Evolutionary conservation across 2,888 invertebrate genomes (phyloP).

Genomic region (Epirrhoe tristata): DNA sequence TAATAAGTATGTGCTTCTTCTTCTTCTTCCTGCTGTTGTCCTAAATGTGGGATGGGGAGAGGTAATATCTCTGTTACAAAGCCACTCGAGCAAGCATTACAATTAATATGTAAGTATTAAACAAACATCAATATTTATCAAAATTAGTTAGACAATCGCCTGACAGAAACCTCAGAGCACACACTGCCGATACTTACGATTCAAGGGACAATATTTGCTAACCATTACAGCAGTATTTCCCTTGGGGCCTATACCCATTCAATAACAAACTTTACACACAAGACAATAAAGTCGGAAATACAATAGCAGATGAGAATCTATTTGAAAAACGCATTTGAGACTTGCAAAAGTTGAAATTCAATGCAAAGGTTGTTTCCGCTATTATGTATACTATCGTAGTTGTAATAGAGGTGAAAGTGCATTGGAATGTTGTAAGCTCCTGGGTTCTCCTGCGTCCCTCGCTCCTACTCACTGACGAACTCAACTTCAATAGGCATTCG

Average conservation of each 20-base stretch:
- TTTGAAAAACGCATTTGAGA: slow-evolving; percentile 8
- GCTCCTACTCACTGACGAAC: slow-evolving; percentile 3
- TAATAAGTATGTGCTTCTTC: too few species aligned
- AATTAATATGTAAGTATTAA: not conserved
- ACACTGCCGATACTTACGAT: slow-evolving; percentile 20
- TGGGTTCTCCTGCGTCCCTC: slow-evolving; percentile 13
- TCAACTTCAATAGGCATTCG: not conserved
- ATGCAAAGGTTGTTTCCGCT: not conserved
- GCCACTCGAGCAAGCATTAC: not conserved
- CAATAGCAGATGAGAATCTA: not conserved
- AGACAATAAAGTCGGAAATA: slow-evolving; percentile 9
- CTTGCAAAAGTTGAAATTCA: slow-evolving; percentile 16
- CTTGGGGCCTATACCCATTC: slow-evolving; percentile 22
- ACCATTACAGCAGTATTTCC: slow-evolving; percentile 43
- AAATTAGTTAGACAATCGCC: not conserved
- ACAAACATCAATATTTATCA: not conserved
- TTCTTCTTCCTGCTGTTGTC: too few species aligned
- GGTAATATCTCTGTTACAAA: too few species aligned
- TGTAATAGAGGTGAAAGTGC: slow-evolving; percentile 9
- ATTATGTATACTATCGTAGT: not conserved
- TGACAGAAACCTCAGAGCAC: slow-evolving; percentile 12
- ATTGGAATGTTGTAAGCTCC: slow-evolving; percentile 3
- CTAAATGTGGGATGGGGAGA: too few species aligned
- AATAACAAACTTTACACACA: slow-evolving; percentile 18
- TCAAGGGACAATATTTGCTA: slow-evolving; percentile 34